Base-by-base conservation (phyloP, 2,888 invertebrate species). In the Entomobrya proxima region DNA sequence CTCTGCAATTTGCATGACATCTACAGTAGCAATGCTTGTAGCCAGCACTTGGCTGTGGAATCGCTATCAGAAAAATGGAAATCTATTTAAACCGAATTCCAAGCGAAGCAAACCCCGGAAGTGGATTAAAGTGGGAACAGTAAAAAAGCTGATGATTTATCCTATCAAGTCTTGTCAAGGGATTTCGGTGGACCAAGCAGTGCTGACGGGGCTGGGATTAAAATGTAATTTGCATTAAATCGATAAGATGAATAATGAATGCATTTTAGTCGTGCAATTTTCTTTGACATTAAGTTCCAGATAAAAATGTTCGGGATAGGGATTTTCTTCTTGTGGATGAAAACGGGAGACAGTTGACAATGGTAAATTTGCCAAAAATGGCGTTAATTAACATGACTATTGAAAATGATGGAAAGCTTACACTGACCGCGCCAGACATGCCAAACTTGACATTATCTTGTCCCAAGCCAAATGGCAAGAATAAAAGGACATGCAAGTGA, bases 111-210 rank as follows among this genome's bases (percentile, higher is more conserved):
- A 21, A 27, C 85, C 85, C 5, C 40, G 77, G 7, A 90, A 91
- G 30, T 92, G 92, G 92, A 89, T 89, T 11, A 91, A 91, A 89
- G 91, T 92, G 40, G 92, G 92, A 18, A 89, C 88, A 27, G 90
- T 92, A 7, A 88, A 90, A 50, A 91, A 92, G 87, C 86, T 92
- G 24, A 91, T 91, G 79, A 88, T 91, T 77, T 92, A 92, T 88
- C 92, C 92, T 3, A 87, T 92, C 21, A 92, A 92, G 90, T 92
- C 92, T 27, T 92, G 92, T 21, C 91, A 90, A 69, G 92, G 91
- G 3, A 91, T 90, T 52, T 85, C 87, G 21, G 50, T 92, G 1
- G 52, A 86, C 9, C 86, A 91, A n/a, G 92, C 92, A 76, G 58
- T 90, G 52, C 92, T 92, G 76, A 91, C 91, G 15, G 91, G 91